Evolutionary conservation across 2,888 invertebrate genomes (phyloP), one percentile per base, ranked within the genome.

Genomic region (Yponomeuta sedellus): DNA sequence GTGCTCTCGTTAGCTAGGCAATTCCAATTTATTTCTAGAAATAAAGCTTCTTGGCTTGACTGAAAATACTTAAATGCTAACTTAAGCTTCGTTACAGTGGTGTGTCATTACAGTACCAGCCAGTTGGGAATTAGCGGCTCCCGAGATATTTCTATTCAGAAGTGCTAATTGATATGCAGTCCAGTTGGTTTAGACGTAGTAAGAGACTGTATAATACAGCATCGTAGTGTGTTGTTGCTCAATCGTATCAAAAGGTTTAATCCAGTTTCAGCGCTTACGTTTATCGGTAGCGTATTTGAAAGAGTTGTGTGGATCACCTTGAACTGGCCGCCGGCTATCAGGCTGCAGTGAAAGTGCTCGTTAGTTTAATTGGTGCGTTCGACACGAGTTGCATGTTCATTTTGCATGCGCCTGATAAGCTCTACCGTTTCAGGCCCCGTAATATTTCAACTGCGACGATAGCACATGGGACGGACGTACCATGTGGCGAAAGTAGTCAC

Each of bases 301-400:
- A 77, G 73, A 77, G 78, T 78, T 77, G 79, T 75, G 79, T 73
- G 75, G 82, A 80, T 84, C 75, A 84, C 88, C 86, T 88, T 87
- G 87, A 86, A 87, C 84, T 78, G 82, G 72, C 70, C 75, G 75
- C 20, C 58, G 25, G 64, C 78, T 85, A 85, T 85, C 82, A 78
- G 74, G 71, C 72, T 70, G 70, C 73, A 86, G 89, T 86, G 88
- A 90, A 89, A 89, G 90, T 88, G 76, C 80, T 89, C 83, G 86
- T 88, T 86, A 85, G 83, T 81, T 77, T 87, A 88, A 90, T 87
- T 88, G 85, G 81, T 82, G 67, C 76, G 77, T 79, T 77, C 72
- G 73, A 77, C 73, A 79, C 77, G 73, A 77, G 76, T 76, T 74
- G 79, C 71, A 74, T 73, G 76, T 77, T 83, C 77, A 79, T 79